A percentile compares a stretch with the other conserved stretches of the same genome.
These are phyloP conservation scores for Pandemis cinnamomeana DNA, from an alignment of 2,888 invertebrate species.

Conservation along the genomic window DNA sequence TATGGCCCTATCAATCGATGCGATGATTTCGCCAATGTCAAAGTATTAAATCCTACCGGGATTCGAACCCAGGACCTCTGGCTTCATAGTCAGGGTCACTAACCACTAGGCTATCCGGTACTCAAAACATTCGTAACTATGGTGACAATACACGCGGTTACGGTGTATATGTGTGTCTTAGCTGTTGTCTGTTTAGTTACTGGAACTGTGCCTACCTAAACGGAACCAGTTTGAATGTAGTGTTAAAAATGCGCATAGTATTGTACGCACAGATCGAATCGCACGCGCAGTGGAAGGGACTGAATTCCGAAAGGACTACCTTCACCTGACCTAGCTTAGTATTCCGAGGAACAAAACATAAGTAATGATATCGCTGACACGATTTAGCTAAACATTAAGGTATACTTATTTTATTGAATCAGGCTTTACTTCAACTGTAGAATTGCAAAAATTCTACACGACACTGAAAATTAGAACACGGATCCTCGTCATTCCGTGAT, in stretches of 20 bases:
- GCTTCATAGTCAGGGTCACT: too few relatives aligned
- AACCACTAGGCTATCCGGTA: too few relatives aligned
- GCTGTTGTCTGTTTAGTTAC: not conserved
- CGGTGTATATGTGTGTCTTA: not conserved
- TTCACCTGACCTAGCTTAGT: constrained; percentile 69
- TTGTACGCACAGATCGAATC: constrained; percentile 36
- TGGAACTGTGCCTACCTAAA: not conserved
- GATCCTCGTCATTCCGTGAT: too few relatives aligned
- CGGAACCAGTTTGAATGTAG: constrained; percentile 9
- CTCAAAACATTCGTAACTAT: not conserved
- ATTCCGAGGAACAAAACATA: constrained; percentile 27
- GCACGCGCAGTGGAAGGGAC: constrained; percentile 51
- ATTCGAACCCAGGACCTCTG: too few relatives aligned
- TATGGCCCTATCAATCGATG: too few relatives aligned
- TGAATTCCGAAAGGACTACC: constrained; percentile 71
- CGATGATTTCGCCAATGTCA: too few relatives aligned
- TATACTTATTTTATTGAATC: too few relatives aligned
- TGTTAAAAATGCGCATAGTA: constrained; percentile 35
- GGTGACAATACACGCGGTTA: not conserved
- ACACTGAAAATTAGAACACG: too few relatives aligned
- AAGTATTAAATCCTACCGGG: too few relatives aligned
- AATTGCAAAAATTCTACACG: too few relatives aligned
- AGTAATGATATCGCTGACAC: constrained; percentile 15
- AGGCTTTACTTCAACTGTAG: too few relatives aligned
- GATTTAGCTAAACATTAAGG: not conserved